Evolutionary conservation across 2,113 vertebrate species (phyloP).

Genomic region (Percina caprodes): DNA sequence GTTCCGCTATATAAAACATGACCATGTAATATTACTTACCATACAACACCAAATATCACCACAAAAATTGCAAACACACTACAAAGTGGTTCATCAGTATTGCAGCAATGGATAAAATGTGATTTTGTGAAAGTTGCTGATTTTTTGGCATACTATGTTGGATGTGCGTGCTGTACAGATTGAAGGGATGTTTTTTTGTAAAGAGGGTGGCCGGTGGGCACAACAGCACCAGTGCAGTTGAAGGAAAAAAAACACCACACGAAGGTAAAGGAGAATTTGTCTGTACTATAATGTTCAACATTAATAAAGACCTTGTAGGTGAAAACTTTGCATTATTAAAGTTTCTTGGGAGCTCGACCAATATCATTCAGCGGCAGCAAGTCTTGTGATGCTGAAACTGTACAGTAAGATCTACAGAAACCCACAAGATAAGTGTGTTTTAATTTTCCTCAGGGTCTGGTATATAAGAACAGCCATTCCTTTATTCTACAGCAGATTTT

Average conservation of each 20-base stretch:
- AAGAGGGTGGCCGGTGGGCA: not conserved
- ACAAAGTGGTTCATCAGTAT: not conserved
- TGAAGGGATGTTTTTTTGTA: not conserved
- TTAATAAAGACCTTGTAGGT: not conserved
- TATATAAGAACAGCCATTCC: not conserved
- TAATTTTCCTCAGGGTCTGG: constrained; percentile 38
- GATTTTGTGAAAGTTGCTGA: not conserved
- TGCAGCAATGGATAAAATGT: not conserved
- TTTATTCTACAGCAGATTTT: not conserved
- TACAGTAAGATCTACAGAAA: constrained; percentile 63
- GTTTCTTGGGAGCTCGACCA: not conserved
- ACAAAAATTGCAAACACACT: not conserved
- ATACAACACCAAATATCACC: not conserved
- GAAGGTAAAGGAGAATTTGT: not conserved
- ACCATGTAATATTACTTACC: not conserved
- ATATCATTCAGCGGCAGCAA: constrained; percentile 49
- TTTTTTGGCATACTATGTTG: not conserved
- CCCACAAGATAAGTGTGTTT: constrained; percentile 47
- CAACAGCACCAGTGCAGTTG: not conserved
- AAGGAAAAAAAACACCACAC: not conserved
- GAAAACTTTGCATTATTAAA: not conserved
- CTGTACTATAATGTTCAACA: not conserved
- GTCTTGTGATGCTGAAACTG: constrained; percentile 58
- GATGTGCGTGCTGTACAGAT: not conserved
- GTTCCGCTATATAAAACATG: not conserved